Conservation (phyloP, 2,113 vertebrate genomes). For the Manacus vitellinus region DNA sequence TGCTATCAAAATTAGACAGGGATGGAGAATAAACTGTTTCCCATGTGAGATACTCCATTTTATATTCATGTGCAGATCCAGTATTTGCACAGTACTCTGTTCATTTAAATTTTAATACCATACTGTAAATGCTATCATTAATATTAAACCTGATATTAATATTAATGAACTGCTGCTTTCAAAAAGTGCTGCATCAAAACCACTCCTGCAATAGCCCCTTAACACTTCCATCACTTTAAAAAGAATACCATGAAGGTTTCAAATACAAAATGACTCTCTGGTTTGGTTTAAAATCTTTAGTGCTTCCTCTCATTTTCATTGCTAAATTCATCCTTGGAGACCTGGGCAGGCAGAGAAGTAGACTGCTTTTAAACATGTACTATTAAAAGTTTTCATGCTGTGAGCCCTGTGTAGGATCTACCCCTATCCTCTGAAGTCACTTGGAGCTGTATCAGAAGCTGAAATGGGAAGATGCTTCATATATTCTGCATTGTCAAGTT, state of each 20-base stretch:
- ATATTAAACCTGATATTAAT: slow-evolving; percentile 5
- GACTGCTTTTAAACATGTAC: background rate
- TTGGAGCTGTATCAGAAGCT: background rate
- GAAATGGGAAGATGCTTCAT: background rate
- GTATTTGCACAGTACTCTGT: background rate
- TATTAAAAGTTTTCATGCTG: background rate
- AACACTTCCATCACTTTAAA: background rate
- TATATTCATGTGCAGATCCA: background rate
- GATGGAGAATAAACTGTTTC: background rate
- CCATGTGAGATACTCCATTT: background rate
- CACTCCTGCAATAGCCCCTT: background rate
- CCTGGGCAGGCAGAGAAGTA: background rate
- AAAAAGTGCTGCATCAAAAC: background rate
- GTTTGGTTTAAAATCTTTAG: background rate
- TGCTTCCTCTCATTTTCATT: background rate
- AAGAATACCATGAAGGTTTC: background rate
- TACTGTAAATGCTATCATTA: slow-evolving; percentile 1
- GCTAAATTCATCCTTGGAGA: background rate
- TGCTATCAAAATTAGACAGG: background rate
- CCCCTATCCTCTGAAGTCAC: background rate
- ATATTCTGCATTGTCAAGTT: background rate
- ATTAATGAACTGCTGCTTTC: background rate
- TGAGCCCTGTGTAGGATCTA: background rate
- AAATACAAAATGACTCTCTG: background rate
- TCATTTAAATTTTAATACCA: background rate